Base-by-base conservation (phyloP, 1,140 invertebrate genomes). In the Drosophila triauraria region DNA sequence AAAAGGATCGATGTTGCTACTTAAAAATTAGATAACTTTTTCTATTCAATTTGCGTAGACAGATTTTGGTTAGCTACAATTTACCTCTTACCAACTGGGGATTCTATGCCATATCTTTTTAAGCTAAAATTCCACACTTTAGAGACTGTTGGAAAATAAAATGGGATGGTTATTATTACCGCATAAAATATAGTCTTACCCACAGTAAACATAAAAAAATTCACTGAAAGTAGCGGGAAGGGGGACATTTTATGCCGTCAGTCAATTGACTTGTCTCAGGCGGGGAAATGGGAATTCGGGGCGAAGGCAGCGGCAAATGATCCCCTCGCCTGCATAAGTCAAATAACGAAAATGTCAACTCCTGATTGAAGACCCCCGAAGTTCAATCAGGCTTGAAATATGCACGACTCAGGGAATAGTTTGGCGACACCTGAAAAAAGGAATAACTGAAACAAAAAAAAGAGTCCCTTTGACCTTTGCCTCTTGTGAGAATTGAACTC, bases 401-500 rank as follows among this genome's bases (percentile, higher is more conserved):
- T 71, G 75, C 40, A 27, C 47, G 17, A 61, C 46, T 70, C 48
- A n/a, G n/a, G 10, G 25, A 64, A 65, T 32, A 58, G 30, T 40
- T 56, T 23, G 12, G 10, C 30, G 12, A 0, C 23, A 23, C 43
- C 7, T 35, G 9, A 7, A 40, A 40, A 15, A n/a, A 40, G 20
- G 0, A 53, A 58, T 13, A 58, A 47, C 27, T 38, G 35, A 35
- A 27, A 44, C 23, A 30, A n/a, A 10, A 13, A 65, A 60, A 42
- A 47, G 17, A 50, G 47, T n/a, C 5, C 0, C 4, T 3, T 9
- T 48, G 32, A 38, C 59, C 67, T 23, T 35, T 95, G 95, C 95
- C 95, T 95, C 95, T 95, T 95, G 95, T 96, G 96, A 97, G 96
- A 95, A 95, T 97, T 95, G 96, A 97, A 97, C 96, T 96, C 96